Evolutionary conservation across 2,888 invertebrate species (phyloP), one percentile per base, ranked within the genome.

Genomic region (Chirona hameri): DNA sequence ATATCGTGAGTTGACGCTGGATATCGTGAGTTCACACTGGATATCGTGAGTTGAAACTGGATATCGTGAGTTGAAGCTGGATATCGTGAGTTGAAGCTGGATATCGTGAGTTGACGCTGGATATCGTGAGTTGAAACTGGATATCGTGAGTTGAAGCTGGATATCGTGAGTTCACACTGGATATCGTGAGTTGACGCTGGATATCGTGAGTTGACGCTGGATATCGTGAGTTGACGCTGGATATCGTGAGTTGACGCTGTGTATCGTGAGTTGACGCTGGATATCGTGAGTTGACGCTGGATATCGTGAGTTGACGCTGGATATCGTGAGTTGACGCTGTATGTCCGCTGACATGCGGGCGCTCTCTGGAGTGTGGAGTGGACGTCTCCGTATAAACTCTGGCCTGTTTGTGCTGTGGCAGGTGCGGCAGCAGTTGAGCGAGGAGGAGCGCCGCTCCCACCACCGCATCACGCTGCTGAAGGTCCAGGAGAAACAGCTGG

Each of bases 381-480:
- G 39, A 2, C 39, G n/a, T 39, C 39, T 39, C 39, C 7, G 39
- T 39, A 39, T 39, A 39, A 39, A 39, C 7, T 4, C 52, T 52
- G 52, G 10, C 52, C 52, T 18, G 9, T 7, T 18, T 52, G 7
- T 12, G 5, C 12, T 18, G 15, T 12, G 3, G 52, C 24, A 76
- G 76, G 46, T 76, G 9, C 76, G 76, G 2, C 76, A 76, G 46
- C 76, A 76, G 46, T 46, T 76, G 76, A 39, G 39, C 46, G 76
- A 92, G 85, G 93, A 93, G 87, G 91, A 92, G 85, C 88, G 90
- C 27, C 89, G 93, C 86, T 90, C 92, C 3, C 91, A 92, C 85
- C 91, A 93, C 87, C 89, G 93, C 86, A 90, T 91, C 84, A 90
- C 91, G 79, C 88, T 93, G 76, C 89, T 93, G 80, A 91, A 92